Percentiles rank a stretch among this genome's conserved stretches.
These are phyloP conservation scores for Plebejus anna DNA, from an alignment of 2,888 invertebrate species.

Conservation along the genomic window DNA sequence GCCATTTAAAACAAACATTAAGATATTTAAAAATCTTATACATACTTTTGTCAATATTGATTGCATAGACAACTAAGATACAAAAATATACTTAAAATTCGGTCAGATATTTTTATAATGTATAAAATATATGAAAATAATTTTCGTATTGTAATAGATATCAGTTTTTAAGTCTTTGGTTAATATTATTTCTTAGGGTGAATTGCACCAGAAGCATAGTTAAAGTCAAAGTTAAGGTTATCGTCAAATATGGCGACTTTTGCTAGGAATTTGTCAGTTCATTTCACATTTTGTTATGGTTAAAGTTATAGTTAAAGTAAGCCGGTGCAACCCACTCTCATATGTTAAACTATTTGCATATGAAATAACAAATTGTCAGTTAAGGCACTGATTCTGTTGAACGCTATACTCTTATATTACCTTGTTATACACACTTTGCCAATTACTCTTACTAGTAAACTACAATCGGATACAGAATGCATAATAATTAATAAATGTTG, in stretches of 20 bases:
- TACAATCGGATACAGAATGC: not conserved
- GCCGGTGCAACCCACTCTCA: not conserved
- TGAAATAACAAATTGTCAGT: not conserved
- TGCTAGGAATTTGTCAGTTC: too few species aligned
- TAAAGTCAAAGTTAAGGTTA: too few species aligned
- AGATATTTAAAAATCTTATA: not conserved
- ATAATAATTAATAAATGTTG: not conserved
- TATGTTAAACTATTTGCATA: not conserved
- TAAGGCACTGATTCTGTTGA: not conserved
- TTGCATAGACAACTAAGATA: not conserved
- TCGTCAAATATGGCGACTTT: too few species aligned
- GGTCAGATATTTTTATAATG: not conserved
- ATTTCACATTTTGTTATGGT: too few species aligned
- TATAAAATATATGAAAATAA: not conserved
- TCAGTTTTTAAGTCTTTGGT: conserved; percentile 18
- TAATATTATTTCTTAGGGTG: not conserved
- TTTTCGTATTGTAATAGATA: not conserved
- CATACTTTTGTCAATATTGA: not conserved
- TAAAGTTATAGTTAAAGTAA: too few species aligned
- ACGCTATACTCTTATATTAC: not conserved
- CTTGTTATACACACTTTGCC: not conserved
- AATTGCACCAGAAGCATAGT: too few species aligned
- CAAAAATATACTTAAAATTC: not conserved
- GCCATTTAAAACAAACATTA: not conserved
- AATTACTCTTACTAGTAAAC: not conserved